phyloP scores from a whole-genome alignment of 35 echinoderm and acorn worm species.

The Acanthaster planci region DNA sequence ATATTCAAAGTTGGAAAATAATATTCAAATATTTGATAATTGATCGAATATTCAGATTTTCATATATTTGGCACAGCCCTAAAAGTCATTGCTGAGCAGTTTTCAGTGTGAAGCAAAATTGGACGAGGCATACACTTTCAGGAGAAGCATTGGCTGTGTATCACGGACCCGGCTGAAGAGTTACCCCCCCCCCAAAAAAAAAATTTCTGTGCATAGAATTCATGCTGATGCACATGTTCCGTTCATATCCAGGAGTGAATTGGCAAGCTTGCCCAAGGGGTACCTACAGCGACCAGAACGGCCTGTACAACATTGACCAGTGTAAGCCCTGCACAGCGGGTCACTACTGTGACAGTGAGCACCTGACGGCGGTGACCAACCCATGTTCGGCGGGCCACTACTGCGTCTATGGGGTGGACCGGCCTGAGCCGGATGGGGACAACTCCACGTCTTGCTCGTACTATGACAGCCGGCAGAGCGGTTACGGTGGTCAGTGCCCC shows the following conservation, averaged over 20 bases:
- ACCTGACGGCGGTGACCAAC: slow-evolving; percentile 46
- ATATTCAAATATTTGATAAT: too few species aligned
- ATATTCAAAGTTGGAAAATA: too few species aligned
- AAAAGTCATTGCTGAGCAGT: too few species aligned
- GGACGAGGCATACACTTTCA: too few species aligned
- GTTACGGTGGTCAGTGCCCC: slow-evolving; percentile 86
- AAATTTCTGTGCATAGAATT: too few species aligned
- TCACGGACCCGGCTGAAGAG: too few species aligned
- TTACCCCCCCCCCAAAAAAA: too few species aligned
- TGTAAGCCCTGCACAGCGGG: slow-evolving; percentile 86
- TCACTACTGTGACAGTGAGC: slow-evolving; percentile 86
- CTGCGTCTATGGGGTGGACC: slow-evolving; percentile 89
- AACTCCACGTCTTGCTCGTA: slow-evolving; percentile 84
- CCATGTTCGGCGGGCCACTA: slow-evolving; percentile 69
- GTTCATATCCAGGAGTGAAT: slow-evolving; percentile 63
- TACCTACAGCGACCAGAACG: slow-evolving; percentile 82
- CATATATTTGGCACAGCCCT: too few species aligned
- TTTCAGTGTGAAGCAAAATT: too few species aligned
- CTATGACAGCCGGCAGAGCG: slow-evolving; percentile 74
- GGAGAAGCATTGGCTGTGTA: too few species aligned
- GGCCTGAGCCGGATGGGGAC: slow-evolving; percentile 81
- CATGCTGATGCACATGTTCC: too few species aligned
- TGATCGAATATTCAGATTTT: too few species aligned
- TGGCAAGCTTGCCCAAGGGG: slow-evolving; percentile 80
- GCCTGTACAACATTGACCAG: slow-evolving; percentile 67